Evolutionary conservation across 2,113 vertebrate species (phyloP).

Genomic region (Alligator sinensis): DNA sequence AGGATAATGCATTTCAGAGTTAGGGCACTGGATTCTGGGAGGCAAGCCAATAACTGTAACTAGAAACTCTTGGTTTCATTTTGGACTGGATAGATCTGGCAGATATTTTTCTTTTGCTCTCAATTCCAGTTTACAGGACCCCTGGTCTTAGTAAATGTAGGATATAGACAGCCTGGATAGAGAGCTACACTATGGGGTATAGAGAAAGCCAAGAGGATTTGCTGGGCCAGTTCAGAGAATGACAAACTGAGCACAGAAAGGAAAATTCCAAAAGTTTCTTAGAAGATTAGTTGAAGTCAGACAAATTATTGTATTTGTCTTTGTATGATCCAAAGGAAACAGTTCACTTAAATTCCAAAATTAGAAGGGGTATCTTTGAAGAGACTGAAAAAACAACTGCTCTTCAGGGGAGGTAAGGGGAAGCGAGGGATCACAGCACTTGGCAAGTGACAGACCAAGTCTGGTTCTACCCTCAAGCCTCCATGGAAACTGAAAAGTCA

Average conservation of each 20-base stretch:
- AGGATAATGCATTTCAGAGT: not conserved
- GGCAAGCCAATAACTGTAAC: not conserved
- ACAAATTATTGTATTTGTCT: not conserved
- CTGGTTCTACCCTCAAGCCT: not conserved
- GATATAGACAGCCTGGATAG: not conserved
- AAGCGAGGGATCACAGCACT: not conserved
- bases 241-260: not conserved
- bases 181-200: not conserved
- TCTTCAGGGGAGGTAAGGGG: not conserved
- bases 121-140: not conserved
- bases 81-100: not conserved
- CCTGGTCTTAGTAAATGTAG: not conserved
- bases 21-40: not conserved
- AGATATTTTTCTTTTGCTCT: not conserved
- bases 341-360: not conserved
- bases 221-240: not conserved
- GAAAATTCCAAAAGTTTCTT: not conserved
- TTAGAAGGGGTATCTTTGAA: not conserved
- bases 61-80: not conserved
- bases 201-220: not conserved
- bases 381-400: not conserved
- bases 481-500: not conserved
- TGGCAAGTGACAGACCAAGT: not conserved
- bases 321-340: not conserved
- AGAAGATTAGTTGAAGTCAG: not conserved